Evolutionary conservation across 2,113 vertebrate genomes (phyloP).

Genomic region (Tetrao urogallus): DNA sequence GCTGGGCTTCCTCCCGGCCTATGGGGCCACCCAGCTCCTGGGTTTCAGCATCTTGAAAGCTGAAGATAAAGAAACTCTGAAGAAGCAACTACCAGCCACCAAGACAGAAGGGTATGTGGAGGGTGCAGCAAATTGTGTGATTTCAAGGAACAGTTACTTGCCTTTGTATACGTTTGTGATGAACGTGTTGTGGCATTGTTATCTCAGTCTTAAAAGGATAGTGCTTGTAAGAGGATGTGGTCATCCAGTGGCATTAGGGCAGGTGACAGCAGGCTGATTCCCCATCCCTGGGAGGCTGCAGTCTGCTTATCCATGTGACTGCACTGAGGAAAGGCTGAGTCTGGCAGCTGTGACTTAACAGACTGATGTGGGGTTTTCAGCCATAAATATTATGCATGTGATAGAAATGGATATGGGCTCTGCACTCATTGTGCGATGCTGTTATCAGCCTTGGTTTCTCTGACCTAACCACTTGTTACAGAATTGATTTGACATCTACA

Average conservation of each 20-base stretch:
- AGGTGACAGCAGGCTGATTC: background rate
- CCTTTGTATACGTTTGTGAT: background rate
- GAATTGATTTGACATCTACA: constrained; percentile 27
- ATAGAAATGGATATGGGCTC: background rate
- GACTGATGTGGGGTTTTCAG: background rate
- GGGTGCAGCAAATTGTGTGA: background rate
- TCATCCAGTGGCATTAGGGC: background rate
- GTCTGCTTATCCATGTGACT: background rate
- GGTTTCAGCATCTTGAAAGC: constrained; percentile 85
- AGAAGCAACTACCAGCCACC: constrained; percentile 87
- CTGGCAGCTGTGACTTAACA: background rate
- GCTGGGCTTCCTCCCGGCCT: constrained; percentile 87
- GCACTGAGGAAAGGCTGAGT: background rate
- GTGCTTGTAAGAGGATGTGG: background rate
- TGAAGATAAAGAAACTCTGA: constrained; percentile 90
- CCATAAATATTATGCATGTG: background rate
- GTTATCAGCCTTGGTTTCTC: background rate
- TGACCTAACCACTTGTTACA: background rate
- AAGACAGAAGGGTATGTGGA: constrained; percentile 88
- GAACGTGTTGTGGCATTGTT: background rate
- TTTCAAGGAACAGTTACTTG: background rate
- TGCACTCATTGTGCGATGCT: background rate
- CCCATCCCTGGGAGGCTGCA: accelerated
- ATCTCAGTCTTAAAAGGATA: background rate
- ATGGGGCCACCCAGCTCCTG: constrained; percentile 87